Conservation (phyloP, 2,888 invertebrate species). For the Myathropa florea region DNA sequence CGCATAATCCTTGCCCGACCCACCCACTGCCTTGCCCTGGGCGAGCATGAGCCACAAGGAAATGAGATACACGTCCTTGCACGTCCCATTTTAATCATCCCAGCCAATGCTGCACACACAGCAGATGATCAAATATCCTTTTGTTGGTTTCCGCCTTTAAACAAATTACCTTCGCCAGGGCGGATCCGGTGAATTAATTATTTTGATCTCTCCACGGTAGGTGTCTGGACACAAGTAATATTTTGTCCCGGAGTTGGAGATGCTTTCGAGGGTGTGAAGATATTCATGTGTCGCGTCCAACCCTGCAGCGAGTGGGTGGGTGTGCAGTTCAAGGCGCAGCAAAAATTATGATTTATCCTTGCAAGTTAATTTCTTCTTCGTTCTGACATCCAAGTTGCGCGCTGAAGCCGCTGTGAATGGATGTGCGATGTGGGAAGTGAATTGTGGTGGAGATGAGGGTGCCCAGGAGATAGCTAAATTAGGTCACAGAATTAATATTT, state of each 20-base stretch:
- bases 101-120: constrained; percentile 1
- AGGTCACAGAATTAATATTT: constrained; percentile 23
- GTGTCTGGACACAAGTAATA: neutral
- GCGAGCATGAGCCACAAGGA: neutral
- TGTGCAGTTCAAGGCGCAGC: neutral
- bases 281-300: neutral
- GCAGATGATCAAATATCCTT: constrained; percentile 26
- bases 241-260: neutral
- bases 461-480: neutral
- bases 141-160: neutral
- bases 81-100: constrained; percentile 8
- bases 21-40: neutral
- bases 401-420: neutral
- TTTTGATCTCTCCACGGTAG: neutral
- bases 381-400: constrained; percentile 17
- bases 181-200: constrained; percentile 16
- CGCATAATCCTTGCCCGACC: neutral
- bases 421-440: neutral
- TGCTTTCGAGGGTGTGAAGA: neutral
- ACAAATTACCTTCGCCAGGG: constrained; percentile 14
- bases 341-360: constrained; percentile 12
- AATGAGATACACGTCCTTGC: neutral
- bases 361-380: constrained; percentile 38
- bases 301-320: neutral
- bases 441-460: neutral